Base-by-base conservation (phyloP, 2,888 invertebrate species). In the Xiphydria camelus region DNA sequence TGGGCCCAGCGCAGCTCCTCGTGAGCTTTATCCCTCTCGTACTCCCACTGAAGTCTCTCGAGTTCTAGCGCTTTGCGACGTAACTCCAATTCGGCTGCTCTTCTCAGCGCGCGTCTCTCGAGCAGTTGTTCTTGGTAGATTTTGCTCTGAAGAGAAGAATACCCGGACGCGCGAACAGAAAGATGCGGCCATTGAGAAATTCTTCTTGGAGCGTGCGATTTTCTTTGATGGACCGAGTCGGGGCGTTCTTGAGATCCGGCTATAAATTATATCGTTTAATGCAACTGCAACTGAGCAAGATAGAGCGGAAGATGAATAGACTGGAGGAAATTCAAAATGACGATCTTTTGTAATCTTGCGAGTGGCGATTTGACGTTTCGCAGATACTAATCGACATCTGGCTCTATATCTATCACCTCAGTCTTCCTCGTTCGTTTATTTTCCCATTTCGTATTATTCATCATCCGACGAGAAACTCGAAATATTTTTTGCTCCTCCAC, bases 1-100 rank as follows among this genome's bases (percentile, higher is more conserved):
- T 70, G 64, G 15, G 62, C 63, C 55, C 66, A 66, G 31, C 60
- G 53, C 34, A 64, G 19, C 41, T 70, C 65, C 44, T 51, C 62
- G 25, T 66, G 62, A 3, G 58, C 51, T 50, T 64, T 70, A 25
- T 70, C 66, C 29, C 55, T 60, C 34, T 70, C 59, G 48, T 54
- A 66, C 40, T 69, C 64, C 62, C 65, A 69, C 41, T 68, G 63
- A 21, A 61, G 55, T 50, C 59, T 60, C 39, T 69, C 66, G 18
- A 66, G 47, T 37, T 70, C 68, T 12, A 70, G 42, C 22, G 61
- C 61, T 49, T 68, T 72, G 20, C 59, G 55, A 7, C 63, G 60
- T 15, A 69, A 45, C 41, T 71, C 68, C 2, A 69, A 43, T 49
- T 71, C 67, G 4, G 66, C 67, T 2, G 54, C 52, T 49, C 57